Percentiles rank a stretch among this genome's conserved stretches.
Evolutionary conservation across 1,140 invertebrate genomes (phyloP).

Genomic region (Hyles euphorbiae): DNA sequence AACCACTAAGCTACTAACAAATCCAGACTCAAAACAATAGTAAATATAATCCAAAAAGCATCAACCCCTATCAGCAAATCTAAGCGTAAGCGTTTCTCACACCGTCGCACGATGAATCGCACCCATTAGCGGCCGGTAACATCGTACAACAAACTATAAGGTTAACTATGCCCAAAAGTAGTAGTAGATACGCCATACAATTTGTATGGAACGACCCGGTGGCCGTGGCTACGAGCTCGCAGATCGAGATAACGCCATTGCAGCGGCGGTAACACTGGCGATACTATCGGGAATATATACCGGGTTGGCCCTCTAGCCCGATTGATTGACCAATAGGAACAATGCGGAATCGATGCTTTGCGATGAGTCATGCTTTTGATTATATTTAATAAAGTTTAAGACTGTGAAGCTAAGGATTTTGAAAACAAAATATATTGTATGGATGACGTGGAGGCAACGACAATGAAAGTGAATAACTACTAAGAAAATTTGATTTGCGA

Average conservation of each 20-base stretch:
- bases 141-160: constrained; percentile 59
- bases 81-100: constrained; percentile 34
- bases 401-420: not conserved
- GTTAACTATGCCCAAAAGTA: constrained; percentile 71
- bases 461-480: too few relatives aligned
- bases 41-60: constrained; percentile 22
- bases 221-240: constrained; percentile 43
- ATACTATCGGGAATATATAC: constrained; percentile 53
- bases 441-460: too few relatives aligned
- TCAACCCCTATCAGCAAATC: constrained; percentile 12
- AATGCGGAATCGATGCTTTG: constrained; percentile 36
- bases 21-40: not conserved
- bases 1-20: too few relatives aligned
- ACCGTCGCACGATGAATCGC: constrained; percentile 50
- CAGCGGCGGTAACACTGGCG: constrained; percentile 44
- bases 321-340: constrained; percentile 62
- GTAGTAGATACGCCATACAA: constrained; percentile 66
- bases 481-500: too few relatives aligned
- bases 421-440: too few relatives aligned
- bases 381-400: constrained; percentile 3
- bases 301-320: constrained; percentile 23
- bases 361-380: not conserved
- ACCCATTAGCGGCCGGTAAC: constrained; percentile 53
- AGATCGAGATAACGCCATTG: constrained; percentile 60
- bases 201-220: constrained; percentile 65